Base-by-base conservation (phyloP, 2,113 vertebrate species). In the Naja naja region DNA sequence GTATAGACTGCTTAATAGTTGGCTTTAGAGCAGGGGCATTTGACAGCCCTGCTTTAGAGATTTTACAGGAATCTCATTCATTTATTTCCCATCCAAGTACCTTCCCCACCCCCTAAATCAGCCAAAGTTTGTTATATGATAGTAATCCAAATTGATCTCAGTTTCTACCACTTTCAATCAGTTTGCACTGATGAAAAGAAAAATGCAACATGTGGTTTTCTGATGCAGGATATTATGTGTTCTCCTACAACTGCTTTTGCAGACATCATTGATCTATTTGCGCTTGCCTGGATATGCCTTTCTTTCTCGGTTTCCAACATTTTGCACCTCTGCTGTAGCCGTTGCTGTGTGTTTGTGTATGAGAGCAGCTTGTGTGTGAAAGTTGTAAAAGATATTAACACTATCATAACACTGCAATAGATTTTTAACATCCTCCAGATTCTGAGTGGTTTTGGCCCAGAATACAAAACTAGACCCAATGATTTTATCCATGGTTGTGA, bases 261-360 rank as follows among this genome's bases (percentile, higher is more conserved):
- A 60, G 14, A 8, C 53, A 60, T 93, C 58, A 93, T 90, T 86
- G 88, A 90, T 93, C 85, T 86, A 81, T 86, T 93, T 90, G n/a
- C 54, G 43, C 74, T 93, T 60, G 25, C 43, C 27, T 90, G 54
- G 58, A n/a, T 60, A 74, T 89, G 11, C 8, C 11, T 92, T 34
- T 34, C 25, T 53, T 49, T 60, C 58, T 52, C 4, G 23, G 49
- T 93, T 86, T 45, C 88, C 43, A 92, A 58, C 92, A 60, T 69
- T 54, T 92, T 74, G 53, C 88, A 53, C 27, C 60, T 85, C 92
- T 85, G 88, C 53, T 58, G n/a, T n/a, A 69, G 60, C 27, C 5
- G 60, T 58, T 58, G 25, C 22, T 58, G 22, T 58, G 22, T 58
- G 56, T n/a, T 10, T 60, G 58, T n/a, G 60, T 14, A 27, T 12